A percentile compares a stretch with the other conserved stretches of the same genome.
Evolutionary conservation across 2,888 invertebrate species (phyloP).

Genomic region (Capitulum mitella): DNA sequence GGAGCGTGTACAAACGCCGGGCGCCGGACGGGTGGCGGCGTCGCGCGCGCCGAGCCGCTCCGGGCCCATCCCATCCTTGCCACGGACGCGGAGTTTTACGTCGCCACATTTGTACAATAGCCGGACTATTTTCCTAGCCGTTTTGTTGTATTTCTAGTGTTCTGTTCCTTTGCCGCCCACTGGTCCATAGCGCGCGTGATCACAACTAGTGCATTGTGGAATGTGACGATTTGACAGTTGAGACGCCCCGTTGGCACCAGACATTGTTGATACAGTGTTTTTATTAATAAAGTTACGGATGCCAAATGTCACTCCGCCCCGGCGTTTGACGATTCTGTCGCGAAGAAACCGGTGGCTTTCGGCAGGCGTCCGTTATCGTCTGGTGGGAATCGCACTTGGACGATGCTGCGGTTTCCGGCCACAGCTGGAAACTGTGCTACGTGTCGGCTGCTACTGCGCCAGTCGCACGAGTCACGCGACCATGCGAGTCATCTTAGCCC

Average conservation of each 20-base stretch:
- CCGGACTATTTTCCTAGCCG: conserved; percentile 20
- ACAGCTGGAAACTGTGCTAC: too few relatives aligned
- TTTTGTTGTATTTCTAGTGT: conserved; percentile 22
- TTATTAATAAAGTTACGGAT: conserved; percentile 20
- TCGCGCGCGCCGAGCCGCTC: background rate
- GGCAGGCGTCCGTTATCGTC: too few relatives aligned
- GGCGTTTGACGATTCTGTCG: too few relatives aligned
- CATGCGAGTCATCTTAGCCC: too few relatives aligned
- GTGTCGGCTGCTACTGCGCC: too few relatives aligned
- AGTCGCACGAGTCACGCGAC: too few relatives aligned
- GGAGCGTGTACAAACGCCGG: background rate
- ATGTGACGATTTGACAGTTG: background rate
- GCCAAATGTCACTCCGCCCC: conserved; percentile 6
- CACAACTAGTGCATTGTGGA: background rate
- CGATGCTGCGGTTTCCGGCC: too few relatives aligned
- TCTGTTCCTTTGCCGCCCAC: background rate
- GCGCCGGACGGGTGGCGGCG: background rate
- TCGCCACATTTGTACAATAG: conserved; percentile 11
- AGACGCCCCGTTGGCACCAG: background rate
- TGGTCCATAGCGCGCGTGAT: background rate
- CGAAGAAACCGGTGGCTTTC: too few relatives aligned
- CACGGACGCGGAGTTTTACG: background rate
- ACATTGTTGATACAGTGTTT: conserved; percentile 21
- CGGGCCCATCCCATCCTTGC: background rate
- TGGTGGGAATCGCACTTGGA: too few relatives aligned